phyloP scores from a whole-genome alignment of 2,888 invertebrate genomes.

The Lithosia quadra region DNA sequence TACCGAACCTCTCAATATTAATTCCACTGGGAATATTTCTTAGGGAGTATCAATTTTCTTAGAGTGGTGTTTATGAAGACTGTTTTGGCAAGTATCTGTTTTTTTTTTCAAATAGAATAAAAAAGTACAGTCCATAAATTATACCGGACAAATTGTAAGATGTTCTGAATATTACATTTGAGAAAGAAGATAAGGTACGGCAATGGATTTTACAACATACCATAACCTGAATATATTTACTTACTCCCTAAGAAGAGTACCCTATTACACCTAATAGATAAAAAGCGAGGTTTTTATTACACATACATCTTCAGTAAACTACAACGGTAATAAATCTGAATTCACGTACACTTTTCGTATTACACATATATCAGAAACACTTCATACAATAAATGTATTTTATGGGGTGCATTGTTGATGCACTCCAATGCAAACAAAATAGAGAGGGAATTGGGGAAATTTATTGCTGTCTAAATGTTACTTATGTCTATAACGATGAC shows the following conservation, averaged over 20 bases:
- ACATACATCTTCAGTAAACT: constrained; percentile 33
- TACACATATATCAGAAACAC: constrained; percentile 71
- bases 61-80: constrained; percentile 7
- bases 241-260: constrained; percentile 30
- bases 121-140: not conserved
- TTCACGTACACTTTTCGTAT: constrained; percentile 70
- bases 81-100: not conserved
- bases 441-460: constrained; percentile 54
- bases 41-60: constrained; percentile 36
- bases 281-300: constrained; percentile 31
- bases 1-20: constrained; percentile 60
- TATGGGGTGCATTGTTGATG: constrained; percentile 80
- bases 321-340: constrained; percentile 70
- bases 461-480: constrained; percentile 63
- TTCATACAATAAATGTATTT: constrained; percentile 67
- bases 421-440: constrained; percentile 62
- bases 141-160: too few relatives aligned
- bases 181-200: not conserved
- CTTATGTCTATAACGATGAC: constrained; percentile 53
- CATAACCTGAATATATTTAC: too few relatives aligned
- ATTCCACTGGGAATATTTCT: constrained; percentile 51
- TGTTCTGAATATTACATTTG: not conserved
- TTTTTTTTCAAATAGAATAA: not conserved
- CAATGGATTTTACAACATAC: constrained; percentile 4
- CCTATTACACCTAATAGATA: constrained; percentile 26